Percentiles rank a stretch among this genome's conserved stretches.
Evolutionary conservation across 92 coral and sea anemone species (phyloP).

Genomic region (Phymanthus crucifer): DNA sequence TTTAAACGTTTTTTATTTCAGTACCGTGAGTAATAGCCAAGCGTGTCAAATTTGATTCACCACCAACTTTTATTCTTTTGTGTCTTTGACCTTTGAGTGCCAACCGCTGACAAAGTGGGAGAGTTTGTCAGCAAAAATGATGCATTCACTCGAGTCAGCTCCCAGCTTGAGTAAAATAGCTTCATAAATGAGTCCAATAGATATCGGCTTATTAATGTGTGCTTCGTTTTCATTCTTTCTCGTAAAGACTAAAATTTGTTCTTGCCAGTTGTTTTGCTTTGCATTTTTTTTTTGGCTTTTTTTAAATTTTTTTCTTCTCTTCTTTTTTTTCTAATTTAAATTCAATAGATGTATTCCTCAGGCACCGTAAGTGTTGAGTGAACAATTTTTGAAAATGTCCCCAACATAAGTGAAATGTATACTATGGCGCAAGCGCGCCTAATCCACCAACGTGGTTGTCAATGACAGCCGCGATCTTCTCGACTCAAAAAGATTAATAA

Average conservation of each 20-base stretch:
- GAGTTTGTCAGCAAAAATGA: neutral
- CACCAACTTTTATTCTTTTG: neutral
- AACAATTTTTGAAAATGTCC: too few relatives aligned
- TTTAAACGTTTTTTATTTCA: neutral
- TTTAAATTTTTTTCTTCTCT: too few relatives aligned
- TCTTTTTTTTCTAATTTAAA: too few relatives aligned
- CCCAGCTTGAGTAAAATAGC: slow-evolving; percentile 6
- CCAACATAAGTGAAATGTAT: neutral
- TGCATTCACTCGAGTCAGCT: neutral
- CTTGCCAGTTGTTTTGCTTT: too few relatives aligned
- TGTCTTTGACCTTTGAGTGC: slow-evolving; percentile 4
- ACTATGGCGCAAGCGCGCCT: neutral
- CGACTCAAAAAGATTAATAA: neutral
- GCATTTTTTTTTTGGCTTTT: too few relatives aligned
- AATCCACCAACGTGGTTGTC: neutral
- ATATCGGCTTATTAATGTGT: neutral
- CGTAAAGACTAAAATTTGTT: too few relatives aligned
- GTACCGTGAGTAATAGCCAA: neutral
- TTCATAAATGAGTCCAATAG: neutral
- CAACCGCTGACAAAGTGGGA: slow-evolving; percentile 15
- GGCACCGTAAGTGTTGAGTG: too few relatives aligned
- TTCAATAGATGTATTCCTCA: too few relatives aligned
- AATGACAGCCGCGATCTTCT: neutral
- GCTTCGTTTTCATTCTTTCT: neutral
- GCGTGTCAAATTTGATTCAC: neutral